These are phyloP conservation scores for Sinentomon sp. DNA, from an alignment of 2,888 invertebrate genomes.

Conservation along the genomic window DNA sequence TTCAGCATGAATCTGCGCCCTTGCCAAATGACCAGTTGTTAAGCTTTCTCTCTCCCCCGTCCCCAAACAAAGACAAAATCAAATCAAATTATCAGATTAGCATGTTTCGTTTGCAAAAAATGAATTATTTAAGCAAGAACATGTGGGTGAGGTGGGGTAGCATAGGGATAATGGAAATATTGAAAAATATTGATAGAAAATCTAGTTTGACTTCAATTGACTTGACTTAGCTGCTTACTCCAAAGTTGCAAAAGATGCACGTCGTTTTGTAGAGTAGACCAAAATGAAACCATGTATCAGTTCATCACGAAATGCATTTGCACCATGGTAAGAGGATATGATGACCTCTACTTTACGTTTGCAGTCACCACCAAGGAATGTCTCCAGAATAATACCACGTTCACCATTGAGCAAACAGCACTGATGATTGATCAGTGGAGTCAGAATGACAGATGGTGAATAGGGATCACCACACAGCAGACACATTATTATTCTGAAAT, in stretches of 20 bases:
- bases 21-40: too few species aligned
- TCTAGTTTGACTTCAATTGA: not conserved
- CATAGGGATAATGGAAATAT: slow-evolving; percentile 2
- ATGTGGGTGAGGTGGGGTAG: too few species aligned
- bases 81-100: too few species aligned
- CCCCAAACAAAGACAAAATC: too few species aligned
- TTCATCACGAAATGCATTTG: slow-evolving; percentile 68
- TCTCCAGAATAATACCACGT: slow-evolving; percentile 65
- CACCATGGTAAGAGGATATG: slow-evolving; percentile 79
- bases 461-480: slow-evolving; percentile 90
- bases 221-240: slow-evolving; percentile 30
- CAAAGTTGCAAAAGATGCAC: slow-evolving; percentile 73
- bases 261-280: slow-evolving; percentile 77
- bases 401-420: slow-evolving; percentile 62
- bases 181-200: not conserved
- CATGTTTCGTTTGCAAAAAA: too few species aligned
- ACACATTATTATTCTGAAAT: slow-evolving; percentile 81
- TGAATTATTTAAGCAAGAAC: too few species aligned
- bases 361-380: slow-evolving; percentile 66
- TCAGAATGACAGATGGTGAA: too few species aligned
- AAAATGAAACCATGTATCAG: slow-evolving; percentile 82
- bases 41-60: too few species aligned
- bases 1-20: too few species aligned
- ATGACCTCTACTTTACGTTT: slow-evolving; percentile 43
- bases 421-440: slow-evolving; percentile 62